Base-by-base conservation (phyloP, 1,140 invertebrate species). In the Psix sp. region DNA sequence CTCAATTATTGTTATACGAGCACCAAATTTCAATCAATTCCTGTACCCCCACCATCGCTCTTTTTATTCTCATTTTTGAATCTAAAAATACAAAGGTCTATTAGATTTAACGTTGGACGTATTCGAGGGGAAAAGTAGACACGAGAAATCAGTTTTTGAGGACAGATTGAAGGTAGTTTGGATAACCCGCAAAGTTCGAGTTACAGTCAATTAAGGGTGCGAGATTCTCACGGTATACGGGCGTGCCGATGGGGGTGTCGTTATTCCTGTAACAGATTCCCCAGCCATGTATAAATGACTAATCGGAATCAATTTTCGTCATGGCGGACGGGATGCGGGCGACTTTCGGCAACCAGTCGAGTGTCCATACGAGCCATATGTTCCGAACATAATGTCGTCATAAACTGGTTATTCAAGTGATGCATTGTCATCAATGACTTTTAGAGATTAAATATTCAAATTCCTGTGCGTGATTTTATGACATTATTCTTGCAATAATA, bases 221-320 rank as follows among this genome's bases (percentile, higher is more conserved):
- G 42, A 51, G 38, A 57, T 56, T 68, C 63, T 51, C 63, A 57
- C 36, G 52, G 36, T 17, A 59, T 68, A 38, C 63, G 52, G 63
- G 52, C 38, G 36, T 33, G 1, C 2, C 14, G 7, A 59, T 68
- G 43, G 54, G 52, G 63, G 54, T 68, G 63, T 59, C 14, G 35
- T 43, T 56, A n/a, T 49, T 33, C 45, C 9, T 43, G 29, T 39
- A 57, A 67, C 51, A 49, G 63, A 67, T 67, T 67, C 63, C 18
- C 24, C 5, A 24, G n/a, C n/a, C n/a, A n/a, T n/a, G 42, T 45
- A 66, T 33, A 15, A 43, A 42, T 51, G 63, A 68, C 65, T 52
- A 60, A 68, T 39, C 15, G 65, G 54, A 68, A 60, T 68, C 46
- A 68, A 60, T 51, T 68, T 68, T 52, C 46, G 39, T 31, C 39